A percentile compares a stretch with the other conserved stretches of the same genome.
Evolutionary conservation across 2,113 vertebrate species (phyloP).

Genomic region (rabbit (Oryctolagus cuniculus)): DNA sequence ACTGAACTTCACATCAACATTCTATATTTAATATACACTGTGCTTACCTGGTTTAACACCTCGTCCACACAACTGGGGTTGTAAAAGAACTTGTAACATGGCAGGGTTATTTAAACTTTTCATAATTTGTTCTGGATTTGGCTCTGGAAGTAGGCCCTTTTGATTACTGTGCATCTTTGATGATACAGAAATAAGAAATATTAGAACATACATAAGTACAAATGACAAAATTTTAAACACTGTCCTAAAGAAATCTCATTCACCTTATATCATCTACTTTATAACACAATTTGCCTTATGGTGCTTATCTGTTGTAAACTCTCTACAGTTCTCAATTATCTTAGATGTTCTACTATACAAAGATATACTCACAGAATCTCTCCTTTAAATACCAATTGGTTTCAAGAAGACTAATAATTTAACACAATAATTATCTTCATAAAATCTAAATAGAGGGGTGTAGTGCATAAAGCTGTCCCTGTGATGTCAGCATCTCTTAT

Average conservation of each 20-base stretch:
- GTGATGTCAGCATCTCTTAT: too few species aligned
- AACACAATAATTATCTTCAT: not conserved
- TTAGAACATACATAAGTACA: slow-evolving; percentile 49
- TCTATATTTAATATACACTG: not conserved
- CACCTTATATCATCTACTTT: not conserved
- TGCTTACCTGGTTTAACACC: slow-evolving; percentile 91
- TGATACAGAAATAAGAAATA: slow-evolving; percentile 73
- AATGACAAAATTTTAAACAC: not conserved
- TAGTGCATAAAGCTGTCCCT: too few species aligned
- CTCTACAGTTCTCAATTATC: not conserved
- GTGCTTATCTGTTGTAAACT: not conserved
- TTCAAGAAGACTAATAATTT: not conserved
- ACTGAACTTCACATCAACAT: not conserved
- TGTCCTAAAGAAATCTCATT: slow-evolving; percentile 18
- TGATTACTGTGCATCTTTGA: slow-evolving; percentile 94
- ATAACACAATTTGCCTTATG: not conserved
- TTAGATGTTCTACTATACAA: not conserved
- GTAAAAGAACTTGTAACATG: slow-evolving; percentile 95
- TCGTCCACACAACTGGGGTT: slow-evolving; percentile 91
- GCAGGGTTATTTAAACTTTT: slow-evolving; percentile 97
- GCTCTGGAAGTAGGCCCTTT: slow-evolving; percentile 97
- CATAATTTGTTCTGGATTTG: slow-evolving; percentile 95
- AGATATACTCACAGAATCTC: not conserved
- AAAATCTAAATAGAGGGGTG: not conserved
- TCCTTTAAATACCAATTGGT: not conserved